phyloP scores from a whole-genome alignment of 2,113 vertebrate species.

The Podilymbus podiceps region DNA sequence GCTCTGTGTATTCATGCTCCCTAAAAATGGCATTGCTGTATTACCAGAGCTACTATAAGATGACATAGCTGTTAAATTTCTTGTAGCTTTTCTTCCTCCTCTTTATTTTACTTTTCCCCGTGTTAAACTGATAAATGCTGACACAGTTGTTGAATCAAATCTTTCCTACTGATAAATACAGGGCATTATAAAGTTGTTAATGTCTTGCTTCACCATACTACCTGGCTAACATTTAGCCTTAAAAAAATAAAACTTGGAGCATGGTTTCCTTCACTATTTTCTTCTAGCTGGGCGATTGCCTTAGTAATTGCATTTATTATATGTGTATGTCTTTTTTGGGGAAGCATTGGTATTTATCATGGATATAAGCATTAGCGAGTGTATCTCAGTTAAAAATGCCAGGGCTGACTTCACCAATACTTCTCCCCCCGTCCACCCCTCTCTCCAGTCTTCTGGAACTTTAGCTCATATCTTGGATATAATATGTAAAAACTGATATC shows the following conservation, averaged over 20 bases:
- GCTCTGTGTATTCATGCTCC: background rate
- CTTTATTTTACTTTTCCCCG: background rate
- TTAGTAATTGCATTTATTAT: background rate
- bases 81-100: background rate
- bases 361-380: background rate
- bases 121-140: background rate
- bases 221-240: background rate
- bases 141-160: background rate
- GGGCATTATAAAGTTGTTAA: background rate
- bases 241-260: background rate
- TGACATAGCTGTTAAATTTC: background rate
- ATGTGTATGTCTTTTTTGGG: background rate
- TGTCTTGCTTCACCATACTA: background rate
- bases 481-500: background rate
- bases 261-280: background rate
- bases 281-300: background rate
- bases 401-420: background rate
- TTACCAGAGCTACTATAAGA: background rate
- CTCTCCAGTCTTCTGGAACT: background rate
- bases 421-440: rapidly evolving
- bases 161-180: background rate
- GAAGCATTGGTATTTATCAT: background rate
- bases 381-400: background rate
- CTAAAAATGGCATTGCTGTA: background rate
- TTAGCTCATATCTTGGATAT: background rate